A percentile compares a stretch with the other conserved stretches of the same genome.
These are phyloP conservation scores for Zhuqinia jingwanae DNA, from an alignment of 2,888 invertebrate species.

Conservation along the genomic window DNA sequence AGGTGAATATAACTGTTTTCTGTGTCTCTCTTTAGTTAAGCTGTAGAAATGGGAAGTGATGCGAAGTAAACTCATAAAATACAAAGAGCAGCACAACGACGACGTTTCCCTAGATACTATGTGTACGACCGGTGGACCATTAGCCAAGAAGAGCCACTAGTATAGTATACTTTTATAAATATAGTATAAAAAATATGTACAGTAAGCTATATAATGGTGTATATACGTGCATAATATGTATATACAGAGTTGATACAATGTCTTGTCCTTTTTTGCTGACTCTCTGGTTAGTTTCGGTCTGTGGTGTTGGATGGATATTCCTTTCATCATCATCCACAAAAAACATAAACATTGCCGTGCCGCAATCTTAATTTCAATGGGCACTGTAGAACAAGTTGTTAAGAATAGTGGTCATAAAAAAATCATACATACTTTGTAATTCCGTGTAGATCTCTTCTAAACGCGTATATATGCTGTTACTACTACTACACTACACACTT, in stretches of 20 bases:
- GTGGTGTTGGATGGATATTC: not conserved
- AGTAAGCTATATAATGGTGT: too few species aligned
- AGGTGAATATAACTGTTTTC: conserved; percentile 39
- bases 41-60: conserved; percentile 47
- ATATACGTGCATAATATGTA: too few species aligned
- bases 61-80: conserved; percentile 30
- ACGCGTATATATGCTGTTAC: too few species aligned
- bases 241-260: too few species aligned
- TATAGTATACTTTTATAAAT: not conserved
- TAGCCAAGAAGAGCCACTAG: not conserved
- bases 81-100: not conserved
- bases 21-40: conserved; percentile 21
- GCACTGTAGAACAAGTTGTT: not conserved
- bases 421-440: too few species aligned
- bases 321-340: not conserved
- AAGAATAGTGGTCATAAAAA: too few species aligned
- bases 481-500: too few species aligned
- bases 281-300: conserved; percentile 17
- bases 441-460: too few species aligned
- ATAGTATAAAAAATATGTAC: not conserved
- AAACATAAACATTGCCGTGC: not conserved
- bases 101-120: not conserved
- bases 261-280: not conserved
- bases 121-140: not conserved
- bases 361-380: not conserved